These are phyloP conservation scores for Thinocorus orbignyianus DNA, from an alignment of 2,113 vertebrate species.

Conservation along the genomic window DNA sequence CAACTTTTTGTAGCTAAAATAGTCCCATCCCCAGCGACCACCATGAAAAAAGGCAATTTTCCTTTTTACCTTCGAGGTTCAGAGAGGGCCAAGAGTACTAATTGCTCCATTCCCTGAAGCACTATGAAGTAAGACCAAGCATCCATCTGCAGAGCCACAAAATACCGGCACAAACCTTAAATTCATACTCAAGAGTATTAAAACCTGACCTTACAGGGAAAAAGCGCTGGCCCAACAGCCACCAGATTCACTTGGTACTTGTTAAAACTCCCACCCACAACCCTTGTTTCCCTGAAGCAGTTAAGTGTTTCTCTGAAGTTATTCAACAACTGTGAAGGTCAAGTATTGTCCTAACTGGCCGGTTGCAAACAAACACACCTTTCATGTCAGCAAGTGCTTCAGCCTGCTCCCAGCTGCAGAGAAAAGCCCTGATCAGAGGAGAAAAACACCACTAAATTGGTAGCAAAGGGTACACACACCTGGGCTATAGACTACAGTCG, in stretches of 20 bases:
- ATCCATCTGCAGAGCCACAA: neutral
- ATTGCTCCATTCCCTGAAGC: neutral
- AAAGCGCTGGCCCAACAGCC: neutral
- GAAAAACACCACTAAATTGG: neutral
- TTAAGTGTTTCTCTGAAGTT: constrained; percentile 1
- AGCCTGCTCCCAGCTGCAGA: neutral
- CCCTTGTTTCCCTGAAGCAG: neutral
- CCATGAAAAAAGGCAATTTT: neutral
- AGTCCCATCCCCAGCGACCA: neutral
- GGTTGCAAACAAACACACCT: neutral
- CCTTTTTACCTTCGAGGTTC: neutral
- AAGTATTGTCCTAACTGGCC: neutral
- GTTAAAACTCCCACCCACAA: neutral
- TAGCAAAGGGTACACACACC: neutral
- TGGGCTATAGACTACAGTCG: neutral
- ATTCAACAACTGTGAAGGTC: constrained; percentile 41
- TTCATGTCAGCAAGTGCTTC: neutral
- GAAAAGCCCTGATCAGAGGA: neutral
- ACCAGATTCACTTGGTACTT: neutral
- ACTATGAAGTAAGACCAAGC: neutral
- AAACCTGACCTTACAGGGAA: neutral
- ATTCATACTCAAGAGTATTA: neutral
- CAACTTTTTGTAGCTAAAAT: neutral
- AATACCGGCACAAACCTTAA: neutral
- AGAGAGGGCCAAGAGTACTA: neutral